Evolutionary conservation across 1,140 invertebrate species (phyloP).

Genomic region (Cyclargus thomasi): DNA sequence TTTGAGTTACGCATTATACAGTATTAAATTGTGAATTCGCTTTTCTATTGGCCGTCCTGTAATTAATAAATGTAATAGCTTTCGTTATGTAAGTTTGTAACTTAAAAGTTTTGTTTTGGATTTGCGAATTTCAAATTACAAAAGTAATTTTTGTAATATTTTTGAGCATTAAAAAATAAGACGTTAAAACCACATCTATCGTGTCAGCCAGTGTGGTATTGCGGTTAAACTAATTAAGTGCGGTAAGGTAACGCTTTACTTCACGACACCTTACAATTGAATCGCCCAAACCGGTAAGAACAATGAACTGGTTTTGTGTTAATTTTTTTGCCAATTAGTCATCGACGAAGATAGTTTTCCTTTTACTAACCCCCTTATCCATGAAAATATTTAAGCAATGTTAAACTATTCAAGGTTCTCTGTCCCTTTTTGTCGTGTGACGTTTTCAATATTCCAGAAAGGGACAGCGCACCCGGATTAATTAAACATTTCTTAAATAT

Average conservation of each 20-base stretch:
- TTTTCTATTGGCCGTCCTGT: slow-evolving; percentile 1
- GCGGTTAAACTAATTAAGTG: no score
- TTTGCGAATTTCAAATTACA: background rate
- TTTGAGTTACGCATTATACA: slow-evolving; percentile 18
- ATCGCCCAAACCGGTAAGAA: background rate
- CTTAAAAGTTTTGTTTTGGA: background rate
- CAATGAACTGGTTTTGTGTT: background rate
- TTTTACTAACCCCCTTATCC: no score
- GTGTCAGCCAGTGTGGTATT: background rate
- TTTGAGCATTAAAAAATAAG: background rate
- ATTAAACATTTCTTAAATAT: no score
- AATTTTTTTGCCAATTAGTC: background rate
- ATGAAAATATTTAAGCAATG: no score
- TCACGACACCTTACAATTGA: background rate
- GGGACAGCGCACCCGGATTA: no score
- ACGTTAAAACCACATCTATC: background rate
- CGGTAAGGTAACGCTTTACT: background rate
- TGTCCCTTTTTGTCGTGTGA: no score
- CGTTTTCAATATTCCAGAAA: no score
- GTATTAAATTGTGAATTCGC: slow-evolving; percentile 3
- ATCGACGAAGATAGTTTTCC: background rate
- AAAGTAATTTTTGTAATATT: background rate
- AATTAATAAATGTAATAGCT: background rate
- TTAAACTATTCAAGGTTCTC: no score
- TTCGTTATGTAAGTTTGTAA: background rate